Percentiles rank a stretch among this genome's conserved stretches.
Evolutionary conservation across 2,113 vertebrate species (phyloP).

Genomic region (Paratilapia polleni): DNA sequence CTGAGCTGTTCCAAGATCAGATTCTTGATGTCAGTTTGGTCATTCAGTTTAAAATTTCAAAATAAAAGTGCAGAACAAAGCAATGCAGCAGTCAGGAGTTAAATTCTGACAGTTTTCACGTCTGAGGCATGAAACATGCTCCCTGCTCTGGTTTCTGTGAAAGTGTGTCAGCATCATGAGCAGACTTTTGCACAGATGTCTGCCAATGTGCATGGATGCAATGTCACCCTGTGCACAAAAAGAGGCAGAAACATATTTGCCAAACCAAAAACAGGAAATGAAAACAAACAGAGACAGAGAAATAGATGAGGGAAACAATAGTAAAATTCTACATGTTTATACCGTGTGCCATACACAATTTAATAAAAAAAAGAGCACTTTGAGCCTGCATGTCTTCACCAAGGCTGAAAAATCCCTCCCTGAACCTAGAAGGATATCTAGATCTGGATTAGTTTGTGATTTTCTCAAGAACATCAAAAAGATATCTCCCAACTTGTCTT

Average conservation of each 20-base stretch:
- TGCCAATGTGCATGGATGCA: neutral
- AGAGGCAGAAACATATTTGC: neutral
- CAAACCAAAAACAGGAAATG: neutral
- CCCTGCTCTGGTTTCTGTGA: neutral
- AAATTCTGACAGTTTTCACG: neutral
- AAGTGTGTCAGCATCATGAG: neutral
- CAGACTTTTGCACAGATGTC: neutral
- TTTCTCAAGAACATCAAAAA: neutral
- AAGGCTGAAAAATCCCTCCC: neutral
- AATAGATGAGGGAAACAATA: neutral
- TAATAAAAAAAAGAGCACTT: neutral
- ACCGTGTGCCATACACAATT: accelerated
- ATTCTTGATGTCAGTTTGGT: neutral
- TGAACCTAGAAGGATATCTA: neutral
- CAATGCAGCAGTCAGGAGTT: neutral
- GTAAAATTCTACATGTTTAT: neutral
- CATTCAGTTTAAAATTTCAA: neutral
- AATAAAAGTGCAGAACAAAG: neutral
- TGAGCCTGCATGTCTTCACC: neutral
- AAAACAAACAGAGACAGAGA: neutral
- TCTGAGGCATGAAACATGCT: neutral
- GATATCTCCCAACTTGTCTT: accelerated
- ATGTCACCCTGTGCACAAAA: neutral
- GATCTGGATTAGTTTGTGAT: neutral
- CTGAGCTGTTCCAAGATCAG: neutral